A percentile compares a stretch with the other conserved stretches of the same genome.
These are phyloP conservation scores for Tragelaphus strepsiceros DNA, from an alignment of 2,113 vertebrate species.

Conservation along the genomic window DNA sequence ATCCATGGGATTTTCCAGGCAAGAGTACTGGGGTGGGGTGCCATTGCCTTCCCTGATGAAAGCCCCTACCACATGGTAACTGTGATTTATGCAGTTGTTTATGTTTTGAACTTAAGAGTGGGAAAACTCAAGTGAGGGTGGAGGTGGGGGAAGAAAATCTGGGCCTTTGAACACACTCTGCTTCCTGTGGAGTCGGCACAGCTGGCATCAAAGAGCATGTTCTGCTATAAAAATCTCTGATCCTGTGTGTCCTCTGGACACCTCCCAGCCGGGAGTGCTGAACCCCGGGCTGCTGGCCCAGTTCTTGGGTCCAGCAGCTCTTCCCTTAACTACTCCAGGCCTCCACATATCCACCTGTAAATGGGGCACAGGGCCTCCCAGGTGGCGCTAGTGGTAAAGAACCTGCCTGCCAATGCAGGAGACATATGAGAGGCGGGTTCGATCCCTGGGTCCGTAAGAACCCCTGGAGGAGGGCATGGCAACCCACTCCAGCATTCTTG, in stretches of 20 bases:
- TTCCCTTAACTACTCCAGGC: not conserved
- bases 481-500: not conserved
- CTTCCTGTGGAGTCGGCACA: not conserved
- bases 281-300: not conserved
- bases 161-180: not conserved
- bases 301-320: not conserved
- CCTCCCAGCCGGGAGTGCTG: not conserved
- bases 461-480: not conserved
- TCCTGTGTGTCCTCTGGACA: accelerated
- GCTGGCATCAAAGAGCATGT: not conserved
- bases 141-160: not conserved
- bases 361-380: not conserved
- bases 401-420: not conserved
- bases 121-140: not conserved
- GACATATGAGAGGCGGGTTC: not conserved
- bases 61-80: accelerated
- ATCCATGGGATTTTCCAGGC: too few species aligned
- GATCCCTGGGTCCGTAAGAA: not conserved
- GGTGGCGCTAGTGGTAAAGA: not conserved
- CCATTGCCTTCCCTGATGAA: too few species aligned
- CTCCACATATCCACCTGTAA: constrained; percentile 19
- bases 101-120: not conserved
- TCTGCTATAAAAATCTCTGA: not conserved
- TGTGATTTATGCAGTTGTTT: not conserved
- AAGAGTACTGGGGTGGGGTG: too few species aligned